Percentiles rank a stretch among this genome's conserved stretches.
Conservation (phyloP, 2,888 invertebrate genomes). For the Drosophila emarginata region DNA sequence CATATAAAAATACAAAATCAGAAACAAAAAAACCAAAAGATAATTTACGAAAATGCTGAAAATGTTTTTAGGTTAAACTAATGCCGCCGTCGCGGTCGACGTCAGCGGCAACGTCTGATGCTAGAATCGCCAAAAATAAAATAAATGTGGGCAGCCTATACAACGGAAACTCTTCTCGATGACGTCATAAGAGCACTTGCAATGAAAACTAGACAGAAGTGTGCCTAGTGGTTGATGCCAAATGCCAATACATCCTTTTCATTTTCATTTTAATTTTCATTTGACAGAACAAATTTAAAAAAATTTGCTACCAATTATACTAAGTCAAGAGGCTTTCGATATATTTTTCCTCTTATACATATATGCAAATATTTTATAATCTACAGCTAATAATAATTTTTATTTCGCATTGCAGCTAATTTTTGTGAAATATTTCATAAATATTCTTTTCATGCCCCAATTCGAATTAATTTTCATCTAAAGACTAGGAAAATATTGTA, state of each 20-base stretch:
- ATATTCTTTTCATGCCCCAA: slow-evolving; percentile 37
- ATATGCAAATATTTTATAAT: slow-evolving; percentile 22
- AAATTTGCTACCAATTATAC: slow-evolving; percentile 55
- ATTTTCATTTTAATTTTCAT: slow-evolving; percentile 46
- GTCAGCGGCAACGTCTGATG: slow-evolving; percentile 50
- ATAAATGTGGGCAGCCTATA: slow-evolving; percentile 50
- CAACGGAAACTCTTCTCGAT: slow-evolving; percentile 57
- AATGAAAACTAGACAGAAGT: slow-evolving; percentile 57
- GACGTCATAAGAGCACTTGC: slow-evolving; percentile 57
- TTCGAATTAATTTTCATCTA: slow-evolving; percentile 37
- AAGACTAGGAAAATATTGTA: slow-evolving; percentile 32
- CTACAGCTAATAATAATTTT: slow-evolving; percentile 7
- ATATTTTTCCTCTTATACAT: slow-evolving; percentile 28
- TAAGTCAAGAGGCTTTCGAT: slow-evolving; percentile 9
- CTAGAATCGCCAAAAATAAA: slow-evolving; percentile 72
- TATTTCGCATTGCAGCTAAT: slow-evolving; percentile 27
- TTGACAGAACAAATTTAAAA: slow-evolving; percentile 23
- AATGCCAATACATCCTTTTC: slow-evolving; percentile 47
- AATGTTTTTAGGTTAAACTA: slow-evolving; percentile 66
- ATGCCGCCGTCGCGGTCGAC: slow-evolving; percentile 46
- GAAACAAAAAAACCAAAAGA: slow-evolving; percentile 30
- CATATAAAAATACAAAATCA: background rate
- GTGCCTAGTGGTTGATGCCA: slow-evolving; percentile 58
- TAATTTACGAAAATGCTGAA: slow-evolving; percentile 61
- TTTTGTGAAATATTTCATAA: background rate